These are phyloP conservation scores for Zonotrichia leucophrys DNA, from an alignment of 2,113 vertebrate species.

Conservation along the genomic window DNA sequence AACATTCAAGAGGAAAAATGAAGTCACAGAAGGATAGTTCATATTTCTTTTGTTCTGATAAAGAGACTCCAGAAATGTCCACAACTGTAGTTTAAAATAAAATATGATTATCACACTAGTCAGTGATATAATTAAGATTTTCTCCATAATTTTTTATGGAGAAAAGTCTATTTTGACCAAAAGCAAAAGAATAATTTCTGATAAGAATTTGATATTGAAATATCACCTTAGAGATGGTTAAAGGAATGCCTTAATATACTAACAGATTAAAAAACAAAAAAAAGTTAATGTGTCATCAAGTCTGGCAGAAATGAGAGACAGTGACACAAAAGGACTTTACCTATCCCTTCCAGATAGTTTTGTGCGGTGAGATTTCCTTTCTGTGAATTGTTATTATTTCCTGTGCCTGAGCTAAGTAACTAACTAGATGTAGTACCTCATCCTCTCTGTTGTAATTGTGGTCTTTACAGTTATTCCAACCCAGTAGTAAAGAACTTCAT, in stretches of 20 bases:
- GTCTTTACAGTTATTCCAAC: not conserved
- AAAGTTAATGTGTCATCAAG: not conserved
- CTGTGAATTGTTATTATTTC: not conserved
- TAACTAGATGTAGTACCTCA: not conserved
- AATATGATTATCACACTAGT: not conserved
- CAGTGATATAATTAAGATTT: not conserved
- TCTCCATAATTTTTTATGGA: not conserved
- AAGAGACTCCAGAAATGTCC: not conserved
- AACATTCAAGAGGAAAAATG: constrained; percentile 17
- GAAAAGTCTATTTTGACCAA: not conserved
- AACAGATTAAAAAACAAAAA: not conserved
- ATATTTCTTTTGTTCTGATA: not conserved
- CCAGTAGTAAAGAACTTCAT: not conserved
- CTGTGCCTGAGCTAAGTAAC: not conserved
- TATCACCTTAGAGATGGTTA: rapidly evolving
- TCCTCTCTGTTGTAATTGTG: rapidly evolving
- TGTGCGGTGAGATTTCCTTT: not conserved
- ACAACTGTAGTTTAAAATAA: not conserved
- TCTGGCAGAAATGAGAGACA: not conserved
- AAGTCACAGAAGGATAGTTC: not conserved
- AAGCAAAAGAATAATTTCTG: not conserved
- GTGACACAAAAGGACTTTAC: not conserved
- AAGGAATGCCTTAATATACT: not conserved
- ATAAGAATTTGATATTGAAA: not conserved
- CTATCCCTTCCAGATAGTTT: not conserved